A percentile compares a stretch with the other conserved stretches of the same genome.
Evolutionary conservation across 1,140 invertebrate species (phyloP).

Genomic region (Chrysoperla carnea): DNA sequence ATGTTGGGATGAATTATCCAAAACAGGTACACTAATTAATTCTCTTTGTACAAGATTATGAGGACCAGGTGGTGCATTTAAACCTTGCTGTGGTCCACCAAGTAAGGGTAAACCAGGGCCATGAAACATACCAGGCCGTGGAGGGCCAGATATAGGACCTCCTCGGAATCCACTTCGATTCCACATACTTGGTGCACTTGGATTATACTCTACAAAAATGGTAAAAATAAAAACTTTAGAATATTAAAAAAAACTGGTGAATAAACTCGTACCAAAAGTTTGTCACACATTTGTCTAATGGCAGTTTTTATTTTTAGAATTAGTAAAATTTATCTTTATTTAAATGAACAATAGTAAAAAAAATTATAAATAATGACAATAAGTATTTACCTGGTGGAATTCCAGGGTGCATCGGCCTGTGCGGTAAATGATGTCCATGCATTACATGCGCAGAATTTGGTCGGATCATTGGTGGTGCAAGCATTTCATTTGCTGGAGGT

Average conservation of each 20-base stretch:
- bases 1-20: constrained; percentile 19
- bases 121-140: constrained; percentile 1
- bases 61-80: constrained; percentile 15
- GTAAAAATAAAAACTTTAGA: constrained; percentile 2
- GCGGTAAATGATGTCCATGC: background rate
- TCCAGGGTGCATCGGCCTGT: background rate
- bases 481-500: background rate
- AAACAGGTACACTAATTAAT: constrained; percentile 42
- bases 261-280: constrained; percentile 1
- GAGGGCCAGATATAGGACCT: constrained; percentile 19
- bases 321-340: too few relatives aligned
- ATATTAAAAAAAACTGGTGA: constrained; percentile 4
- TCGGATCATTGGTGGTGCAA: background rate
- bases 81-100: constrained; percentile 15
- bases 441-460: background rate
- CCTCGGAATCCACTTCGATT: constrained; percentile 17
- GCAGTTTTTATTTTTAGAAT: too few relatives aligned
- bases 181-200: constrained; percentile 68
- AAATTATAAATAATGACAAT: too few relatives aligned
- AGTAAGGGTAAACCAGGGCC: constrained; percentile 8
- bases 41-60: constrained; percentile 28
- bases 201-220: constrained; percentile 54
- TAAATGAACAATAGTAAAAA: too few relatives aligned
- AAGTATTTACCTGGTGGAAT: constrained; percentile 17
- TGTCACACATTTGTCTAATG: too few relatives aligned